Base-by-base conservation (phyloP, 1,140 invertebrate genomes). In the Ditylenchus dipsaci region DNA sequence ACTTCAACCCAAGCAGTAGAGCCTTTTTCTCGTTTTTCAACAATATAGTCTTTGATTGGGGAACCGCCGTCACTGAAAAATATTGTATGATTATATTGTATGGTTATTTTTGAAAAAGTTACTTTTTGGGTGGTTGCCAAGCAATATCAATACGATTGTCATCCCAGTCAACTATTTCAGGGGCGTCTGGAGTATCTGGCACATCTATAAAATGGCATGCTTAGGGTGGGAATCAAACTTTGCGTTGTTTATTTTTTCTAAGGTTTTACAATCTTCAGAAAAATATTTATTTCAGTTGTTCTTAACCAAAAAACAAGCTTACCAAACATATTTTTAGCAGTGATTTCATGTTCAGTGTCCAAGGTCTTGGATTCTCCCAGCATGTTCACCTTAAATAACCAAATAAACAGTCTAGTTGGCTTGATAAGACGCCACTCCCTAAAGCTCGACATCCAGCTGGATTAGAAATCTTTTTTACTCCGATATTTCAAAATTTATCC, bases 301-400 rank as follows among this genome's bases (percentile, higher is more conserved):
- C n/a, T n/a, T n/a, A 53, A 53, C 15, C 15, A 7, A 53, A 53
- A 21, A 53, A 15, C 49, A 53, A 62, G 26, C 15, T 21, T 66
- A 91, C 90, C 91, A 80, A 96, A 98, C 65, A 93, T 93, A 88
- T 97, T 97, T 82, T 91, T 95, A 27, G 94, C 94, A 33, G 90
- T 73, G 75, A 95, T 92, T 7, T 90, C 86, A 76, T 93, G 91
- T n/a, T 90, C 89, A 29, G 91, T 91, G 84, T 95, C 92, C 57
- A 97, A 85, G 23, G 95, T 93, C 77, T 97, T 93, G 0, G 94
- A 95, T 86, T 95, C 91, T 1, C 95, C 95, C 85, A 96, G 94
- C 81, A 96, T 94, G 84, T 99, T 99, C 15, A 53, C 49, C 49
- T 53, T 11, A 45, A 45, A 45, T 45, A 45, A n/a, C n/a, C n/a